Percentiles rank a stretch among this genome's conserved stretches.
phyloP scores from a whole-genome alignment of 2,113 vertebrate species.

The Vulpes ferrilata region DNA sequence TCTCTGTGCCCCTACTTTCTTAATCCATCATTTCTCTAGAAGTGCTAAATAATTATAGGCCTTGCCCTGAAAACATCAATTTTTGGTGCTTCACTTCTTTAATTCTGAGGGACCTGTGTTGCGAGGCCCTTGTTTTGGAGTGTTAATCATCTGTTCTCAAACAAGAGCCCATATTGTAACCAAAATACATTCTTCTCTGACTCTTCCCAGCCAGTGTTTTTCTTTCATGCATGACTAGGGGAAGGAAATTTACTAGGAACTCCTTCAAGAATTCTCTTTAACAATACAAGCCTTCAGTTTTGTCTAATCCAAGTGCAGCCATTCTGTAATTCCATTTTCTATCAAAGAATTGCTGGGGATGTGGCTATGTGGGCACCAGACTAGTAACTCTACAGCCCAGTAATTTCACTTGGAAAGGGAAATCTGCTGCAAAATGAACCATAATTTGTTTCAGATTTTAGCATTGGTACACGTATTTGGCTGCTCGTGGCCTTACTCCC shows the following conservation, averaged over 20 bases:
- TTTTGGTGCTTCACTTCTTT: constrained; percentile 32
- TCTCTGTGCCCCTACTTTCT: neutral
- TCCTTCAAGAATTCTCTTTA: neutral
- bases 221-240: neutral
- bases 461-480: constrained; percentile 11
- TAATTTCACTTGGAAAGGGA: constrained; percentile 6
- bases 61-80: constrained; percentile 42
- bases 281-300: neutral
- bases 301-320: neutral
- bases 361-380: neutral
- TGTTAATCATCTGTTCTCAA: constrained; percentile 30
- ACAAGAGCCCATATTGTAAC: constrained; percentile 10
- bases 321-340: neutral
- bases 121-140: neutral
- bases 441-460: constrained; percentile 62
- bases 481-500: neutral
- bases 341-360: neutral
- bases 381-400: neutral
- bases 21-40: constrained; percentile 30
- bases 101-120: neutral
- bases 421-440: constrained; percentile 38
- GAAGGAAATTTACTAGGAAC: neutral
- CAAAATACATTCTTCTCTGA: neutral
- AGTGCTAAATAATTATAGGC: constrained; percentile 48
- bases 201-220: neutral